A percentile compares a stretch with the other conserved stretches of the same genome.
These are phyloP conservation scores for Pionites leucogaster DNA, from an alignment of 2,113 vertebrate species.

Conservation along the genomic window DNA sequence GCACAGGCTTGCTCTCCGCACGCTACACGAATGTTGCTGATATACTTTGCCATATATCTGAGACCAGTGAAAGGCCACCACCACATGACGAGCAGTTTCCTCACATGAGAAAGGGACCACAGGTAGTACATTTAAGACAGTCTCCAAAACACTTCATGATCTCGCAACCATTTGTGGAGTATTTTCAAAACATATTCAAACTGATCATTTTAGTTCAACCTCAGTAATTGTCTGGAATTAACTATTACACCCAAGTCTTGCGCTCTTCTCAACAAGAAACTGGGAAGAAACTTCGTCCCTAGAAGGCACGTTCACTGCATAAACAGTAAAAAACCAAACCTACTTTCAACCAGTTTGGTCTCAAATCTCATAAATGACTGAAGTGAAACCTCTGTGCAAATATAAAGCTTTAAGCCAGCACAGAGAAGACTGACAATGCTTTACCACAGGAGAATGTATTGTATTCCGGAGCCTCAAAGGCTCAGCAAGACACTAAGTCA, in stretches of 20 bases:
- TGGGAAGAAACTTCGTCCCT: not conserved
- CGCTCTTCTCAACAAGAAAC: not conserved
- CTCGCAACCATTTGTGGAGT: not conserved
- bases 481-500: not conserved
- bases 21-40: accelerated
- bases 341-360: not conserved
- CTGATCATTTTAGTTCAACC: not conserved
- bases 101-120: not conserved
- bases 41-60: not conserved
- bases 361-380: not conserved
- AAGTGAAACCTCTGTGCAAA: not conserved
- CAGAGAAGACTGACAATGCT: not conserved
- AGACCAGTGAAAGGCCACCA: not conserved
- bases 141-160: not conserved
- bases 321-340: not conserved
- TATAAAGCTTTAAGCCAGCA: not conserved
- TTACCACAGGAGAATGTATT: not conserved
- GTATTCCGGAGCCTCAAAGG: not conserved
- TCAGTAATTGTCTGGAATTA: not conserved
- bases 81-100: not conserved
- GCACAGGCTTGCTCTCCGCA: not conserved
- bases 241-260: not conserved
- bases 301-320: not conserved
- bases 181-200: not conserved
- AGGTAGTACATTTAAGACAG: not conserved